Conservation (phyloP, 2,888 invertebrate genomes). For the Tachina grossa region DNA sequence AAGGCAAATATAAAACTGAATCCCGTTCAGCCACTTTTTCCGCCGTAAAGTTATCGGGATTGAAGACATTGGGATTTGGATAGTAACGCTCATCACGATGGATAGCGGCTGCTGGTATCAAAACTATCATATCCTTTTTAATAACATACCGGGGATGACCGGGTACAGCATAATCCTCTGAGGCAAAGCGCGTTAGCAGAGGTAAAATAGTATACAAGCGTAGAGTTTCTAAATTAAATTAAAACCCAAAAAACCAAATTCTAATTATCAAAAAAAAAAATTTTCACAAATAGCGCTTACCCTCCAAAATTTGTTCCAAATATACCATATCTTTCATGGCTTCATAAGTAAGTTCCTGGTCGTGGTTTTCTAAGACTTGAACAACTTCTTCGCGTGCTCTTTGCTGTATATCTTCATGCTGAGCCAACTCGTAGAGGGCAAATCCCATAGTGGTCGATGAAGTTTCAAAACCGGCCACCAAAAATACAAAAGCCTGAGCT, state of each 20-base stretch:
- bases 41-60: constrained; percentile 85
- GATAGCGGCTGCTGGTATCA: constrained; percentile 82
- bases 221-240: constrained; percentile 83
- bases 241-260: constrained; percentile 4
- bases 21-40: constrained; percentile 84
- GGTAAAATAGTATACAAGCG: constrained; percentile 84
- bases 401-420: constrained; percentile 82
- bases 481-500: constrained; percentile 84
- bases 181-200: constrained; percentile 83
- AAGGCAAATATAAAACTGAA: constrained; percentile 78
- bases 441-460: constrained; percentile 83
- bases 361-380: constrained; percentile 70
- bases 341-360: constrained; percentile 77
- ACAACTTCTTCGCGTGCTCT: constrained; percentile 82
- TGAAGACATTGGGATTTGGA: constrained; percentile 85
- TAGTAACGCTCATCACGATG: constrained; percentile 84
- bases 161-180: constrained; percentile 84
- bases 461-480: constrained; percentile 84
- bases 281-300: constrained; percentile 68
- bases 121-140: constrained; percentile 79
- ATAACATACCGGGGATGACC: constrained; percentile 83
- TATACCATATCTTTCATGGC: constrained; percentile 78
- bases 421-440: constrained; percentile 83
- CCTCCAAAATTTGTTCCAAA: constrained; percentile 77
- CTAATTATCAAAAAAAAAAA: no score